A percentile compares a stretch with the other conserved stretches of the same genome.
Evolutionary conservation across 2,888 invertebrate genomes (phyloP).

Genomic region (Patella ulyssiponensis): DNA sequence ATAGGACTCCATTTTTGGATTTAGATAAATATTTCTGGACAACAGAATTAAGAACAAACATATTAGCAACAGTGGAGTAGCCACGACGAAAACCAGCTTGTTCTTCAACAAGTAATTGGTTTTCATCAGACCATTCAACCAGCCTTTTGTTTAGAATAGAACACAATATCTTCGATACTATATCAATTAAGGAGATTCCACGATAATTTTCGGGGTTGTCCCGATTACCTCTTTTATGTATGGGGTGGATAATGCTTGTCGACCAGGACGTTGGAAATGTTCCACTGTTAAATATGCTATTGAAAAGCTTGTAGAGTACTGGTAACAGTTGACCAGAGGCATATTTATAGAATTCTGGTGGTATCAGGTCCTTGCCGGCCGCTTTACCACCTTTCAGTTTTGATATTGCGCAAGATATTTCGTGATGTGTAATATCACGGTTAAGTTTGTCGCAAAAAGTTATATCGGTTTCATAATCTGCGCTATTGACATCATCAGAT

Average conservation of each 20-base stretch:
- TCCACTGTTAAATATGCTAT: slow-evolving; percentile 20
- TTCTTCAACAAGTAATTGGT: slow-evolving; percentile 21
- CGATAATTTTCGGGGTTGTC: slow-evolving; percentile 17
- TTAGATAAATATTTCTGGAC: slow-evolving; percentile 14
- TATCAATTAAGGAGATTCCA: slow-evolving; percentile 23
- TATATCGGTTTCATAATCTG: too few relatives aligned
- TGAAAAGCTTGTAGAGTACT: slow-evolving; percentile 7
- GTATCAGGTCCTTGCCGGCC: background rate
- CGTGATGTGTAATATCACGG: too few relatives aligned
- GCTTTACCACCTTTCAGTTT: too few relatives aligned
- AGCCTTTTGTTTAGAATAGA: slow-evolving; percentile 13
- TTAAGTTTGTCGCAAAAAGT: too few relatives aligned
- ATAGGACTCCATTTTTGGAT: slow-evolving; percentile 14
- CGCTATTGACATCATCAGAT: too few relatives aligned
- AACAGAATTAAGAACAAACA: slow-evolving; percentile 17
- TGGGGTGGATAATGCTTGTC: slow-evolving; percentile 15
- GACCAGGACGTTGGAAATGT: slow-evolving; percentile 12
- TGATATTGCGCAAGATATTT: too few relatives aligned
- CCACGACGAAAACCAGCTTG: slow-evolving; percentile 24
- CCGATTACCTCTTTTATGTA: slow-evolving; percentile 22
- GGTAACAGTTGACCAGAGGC: slow-evolving; percentile 17
- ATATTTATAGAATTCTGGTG: too few relatives aligned
- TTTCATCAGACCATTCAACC: slow-evolving; percentile 17
- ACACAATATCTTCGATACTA: slow-evolving; percentile 18
- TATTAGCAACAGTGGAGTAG: slow-evolving; percentile 20